These are phyloP conservation scores for Scaptomyza pallida DNA, from an alignment of 1,140 invertebrate species.

Conservation along the genomic window DNA sequence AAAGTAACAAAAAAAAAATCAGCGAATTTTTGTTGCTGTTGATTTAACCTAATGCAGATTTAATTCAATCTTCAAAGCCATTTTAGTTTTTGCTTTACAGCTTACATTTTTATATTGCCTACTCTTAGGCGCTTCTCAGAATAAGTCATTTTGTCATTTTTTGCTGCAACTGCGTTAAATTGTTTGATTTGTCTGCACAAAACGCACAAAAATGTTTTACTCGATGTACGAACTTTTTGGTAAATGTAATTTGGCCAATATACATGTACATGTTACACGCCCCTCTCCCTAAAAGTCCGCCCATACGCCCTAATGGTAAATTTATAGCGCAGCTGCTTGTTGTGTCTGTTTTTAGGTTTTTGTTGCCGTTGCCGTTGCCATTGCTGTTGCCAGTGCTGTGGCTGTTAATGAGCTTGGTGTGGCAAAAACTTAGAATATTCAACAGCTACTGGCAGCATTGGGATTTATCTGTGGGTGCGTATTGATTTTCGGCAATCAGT, in stretches of 20 bases:
- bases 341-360: slow-evolving; percentile 27
- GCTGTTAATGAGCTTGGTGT: slow-evolving; percentile 57
- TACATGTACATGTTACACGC: slow-evolving; percentile 43
- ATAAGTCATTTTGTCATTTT: background rate
- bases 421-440: slow-evolving; percentile 54
- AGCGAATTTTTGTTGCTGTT: slow-evolving; percentile 8
- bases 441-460: slow-evolving; percentile 22
- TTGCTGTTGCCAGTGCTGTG: slow-evolving; percentile 5
- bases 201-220: slow-evolving; percentile 2
- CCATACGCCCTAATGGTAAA: slow-evolving; percentile 25
- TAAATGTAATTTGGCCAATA: slow-evolving; percentile 24
- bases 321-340: slow-evolving; percentile 45
- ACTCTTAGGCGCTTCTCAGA: slow-evolving; percentile 1
- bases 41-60: slow-evolving; percentile 51
- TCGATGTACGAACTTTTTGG: slow-evolving; percentile 30
- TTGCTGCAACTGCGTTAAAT: background rate
- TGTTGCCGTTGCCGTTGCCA: slow-evolving; percentile 6
- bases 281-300: slow-evolving; percentile 40
- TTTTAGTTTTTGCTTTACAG: slow-evolving; percentile 30
- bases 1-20: slow-evolving; percentile 1
- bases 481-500: slow-evolving; percentile 12
- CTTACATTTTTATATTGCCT: slow-evolving; percentile 28
- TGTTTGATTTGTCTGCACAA: background rate
- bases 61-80: no score
- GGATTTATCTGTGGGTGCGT: slow-evolving; percentile 9